A percentile compares a stretch with the other conserved stretches of the same genome.
Evolutionary conservation across 2,888 invertebrate species (phyloP).

Genomic region (Protonemura montana): DNA sequence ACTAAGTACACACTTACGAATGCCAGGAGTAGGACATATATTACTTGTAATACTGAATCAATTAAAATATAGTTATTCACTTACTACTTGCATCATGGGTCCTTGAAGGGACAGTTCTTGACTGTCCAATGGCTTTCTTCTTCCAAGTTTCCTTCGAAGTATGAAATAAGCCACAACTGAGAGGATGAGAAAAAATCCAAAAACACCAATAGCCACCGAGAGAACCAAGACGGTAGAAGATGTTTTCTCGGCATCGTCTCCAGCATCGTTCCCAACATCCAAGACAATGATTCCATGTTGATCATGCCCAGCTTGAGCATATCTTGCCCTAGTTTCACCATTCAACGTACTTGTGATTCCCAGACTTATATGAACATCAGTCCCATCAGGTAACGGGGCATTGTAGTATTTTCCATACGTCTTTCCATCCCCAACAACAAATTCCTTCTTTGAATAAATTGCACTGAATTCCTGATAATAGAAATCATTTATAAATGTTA

Average conservation of each 20-base stretch:
- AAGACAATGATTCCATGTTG: constrained; percentile 62
- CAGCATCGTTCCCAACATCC: constrained; percentile 54
- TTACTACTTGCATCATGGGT: constrained; percentile 76
- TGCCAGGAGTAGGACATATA: too few relatives aligned
- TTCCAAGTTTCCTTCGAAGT: constrained; percentile 59
- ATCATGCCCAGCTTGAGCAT: constrained; percentile 65
- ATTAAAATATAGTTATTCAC: too few relatives aligned
- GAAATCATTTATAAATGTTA: too few relatives aligned
- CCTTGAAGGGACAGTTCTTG: constrained; percentile 80
- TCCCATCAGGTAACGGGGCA: constrained; percentile 70
- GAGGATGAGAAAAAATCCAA: constrained; percentile 70
- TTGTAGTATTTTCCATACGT: constrained; percentile 80
- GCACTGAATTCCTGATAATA: not conserved
- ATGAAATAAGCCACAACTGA: constrained; percentile 71
- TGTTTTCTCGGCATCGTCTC: not conserved
- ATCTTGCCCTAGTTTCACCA: constrained; percentile 70
- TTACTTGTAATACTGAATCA: too few relatives aligned
- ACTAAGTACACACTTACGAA: too few relatives aligned
- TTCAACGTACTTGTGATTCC: constrained; percentile 76
- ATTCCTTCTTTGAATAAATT: constrained; percentile 62
- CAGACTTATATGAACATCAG: constrained; percentile 72
- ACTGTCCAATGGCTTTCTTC: constrained; percentile 64
- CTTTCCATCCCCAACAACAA: constrained; percentile 79
- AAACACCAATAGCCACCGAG: constrained; percentile 75
- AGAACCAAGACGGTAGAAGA: constrained; percentile 53